These are phyloP conservation scores for Nemotelus nigrinus DNA, from an alignment of 2,888 invertebrate genomes.

Conservation along the genomic window DNA sequence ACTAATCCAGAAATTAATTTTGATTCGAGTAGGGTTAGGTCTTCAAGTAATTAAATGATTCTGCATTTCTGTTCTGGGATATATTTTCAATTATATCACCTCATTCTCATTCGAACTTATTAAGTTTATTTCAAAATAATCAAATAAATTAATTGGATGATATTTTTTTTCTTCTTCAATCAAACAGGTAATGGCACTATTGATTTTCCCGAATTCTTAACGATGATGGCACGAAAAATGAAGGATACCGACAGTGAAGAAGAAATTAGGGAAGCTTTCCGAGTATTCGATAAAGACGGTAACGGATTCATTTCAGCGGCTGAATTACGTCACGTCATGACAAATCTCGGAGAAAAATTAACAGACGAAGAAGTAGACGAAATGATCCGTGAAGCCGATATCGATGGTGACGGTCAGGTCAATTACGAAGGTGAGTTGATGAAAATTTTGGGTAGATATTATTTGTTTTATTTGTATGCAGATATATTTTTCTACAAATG, in stretches of 20 bases:
- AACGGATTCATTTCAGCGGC: constrained; percentile 99
- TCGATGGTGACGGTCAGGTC: constrained; percentile 98
- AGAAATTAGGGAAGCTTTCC: constrained; percentile 98
- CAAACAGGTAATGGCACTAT: constrained; percentile 95
- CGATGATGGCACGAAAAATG: constrained; percentile 99
- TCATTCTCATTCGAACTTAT: too few relatives aligned
- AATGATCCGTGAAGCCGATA: constrained; percentile 99
- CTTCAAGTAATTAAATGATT: too few relatives aligned
- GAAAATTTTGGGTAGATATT: background rate
- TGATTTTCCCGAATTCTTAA: constrained; percentile 99
- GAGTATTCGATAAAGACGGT: constrained; percentile 99
- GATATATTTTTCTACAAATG: too few relatives aligned
- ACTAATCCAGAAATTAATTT: too few relatives aligned
- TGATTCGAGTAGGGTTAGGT: too few relatives aligned
- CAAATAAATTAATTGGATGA: too few relatives aligned
- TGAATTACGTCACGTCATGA: constrained; percentile 99
- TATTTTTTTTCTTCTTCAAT: background rate
- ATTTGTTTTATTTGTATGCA: constrained; percentile 4
- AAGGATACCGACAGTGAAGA: constrained; percentile 99
- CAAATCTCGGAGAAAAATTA: constrained; percentile 98
- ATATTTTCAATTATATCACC: too few relatives aligned
- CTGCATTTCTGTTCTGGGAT: too few relatives aligned
- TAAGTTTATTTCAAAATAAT: too few relatives aligned
- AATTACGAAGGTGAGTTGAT: constrained; percentile 62
- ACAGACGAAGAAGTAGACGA: constrained; percentile 99